phyloP scores from a whole-genome alignment of 2,888 invertebrate genomes.

The Pheosia gnoma region DNA sequence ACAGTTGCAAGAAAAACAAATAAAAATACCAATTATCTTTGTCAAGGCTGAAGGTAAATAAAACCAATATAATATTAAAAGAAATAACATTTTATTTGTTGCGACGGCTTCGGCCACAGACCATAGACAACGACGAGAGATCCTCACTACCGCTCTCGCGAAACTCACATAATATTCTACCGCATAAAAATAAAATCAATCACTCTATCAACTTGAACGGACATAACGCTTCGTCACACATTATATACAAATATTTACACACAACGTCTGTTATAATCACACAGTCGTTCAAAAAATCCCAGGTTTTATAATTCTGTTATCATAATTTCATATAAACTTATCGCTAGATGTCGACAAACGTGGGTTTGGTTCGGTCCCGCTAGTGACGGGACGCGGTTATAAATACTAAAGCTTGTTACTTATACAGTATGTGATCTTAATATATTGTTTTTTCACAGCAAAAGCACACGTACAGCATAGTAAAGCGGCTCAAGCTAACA shows the following conservation, averaged over 20 bases:
- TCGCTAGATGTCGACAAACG: conserved; percentile 25
- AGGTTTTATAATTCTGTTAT: conserved; percentile 19
- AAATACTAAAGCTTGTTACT: conserved; percentile 15
- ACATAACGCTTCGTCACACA: conserved; percentile 35
- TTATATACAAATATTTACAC: conserved; percentile 59
- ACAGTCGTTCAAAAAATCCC: conserved; percentile 30
- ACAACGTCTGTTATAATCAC: conserved; percentile 31
- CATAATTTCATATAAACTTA: conserved; percentile 41
- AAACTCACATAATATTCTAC: conserved; percentile 13
- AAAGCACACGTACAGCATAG: conserved; percentile 25
- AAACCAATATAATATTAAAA: conserved; percentile 51
- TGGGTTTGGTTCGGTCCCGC: conserved; percentile 29
- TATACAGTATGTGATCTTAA: conserved; percentile 25
- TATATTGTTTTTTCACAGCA: conserved; percentile 21
- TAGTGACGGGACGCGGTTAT: conserved; percentile 13
- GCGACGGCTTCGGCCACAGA: conserved; percentile 50
- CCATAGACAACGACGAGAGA: conserved; percentile 23
- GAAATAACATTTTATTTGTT: conserved; percentile 76
- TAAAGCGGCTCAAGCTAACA: conserved; percentile 18
- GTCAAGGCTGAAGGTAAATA: conserved; percentile 22
- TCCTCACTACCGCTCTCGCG: conserved; percentile 8
- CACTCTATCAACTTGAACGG: conserved; percentile 44
- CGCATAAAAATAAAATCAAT: conserved; percentile 46
- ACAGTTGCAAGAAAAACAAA: background rate
- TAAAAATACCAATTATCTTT: background rate